phyloP scores from a whole-genome alignment of 2,113 vertebrate species.

The Macroglossus sobrinus region DNA sequence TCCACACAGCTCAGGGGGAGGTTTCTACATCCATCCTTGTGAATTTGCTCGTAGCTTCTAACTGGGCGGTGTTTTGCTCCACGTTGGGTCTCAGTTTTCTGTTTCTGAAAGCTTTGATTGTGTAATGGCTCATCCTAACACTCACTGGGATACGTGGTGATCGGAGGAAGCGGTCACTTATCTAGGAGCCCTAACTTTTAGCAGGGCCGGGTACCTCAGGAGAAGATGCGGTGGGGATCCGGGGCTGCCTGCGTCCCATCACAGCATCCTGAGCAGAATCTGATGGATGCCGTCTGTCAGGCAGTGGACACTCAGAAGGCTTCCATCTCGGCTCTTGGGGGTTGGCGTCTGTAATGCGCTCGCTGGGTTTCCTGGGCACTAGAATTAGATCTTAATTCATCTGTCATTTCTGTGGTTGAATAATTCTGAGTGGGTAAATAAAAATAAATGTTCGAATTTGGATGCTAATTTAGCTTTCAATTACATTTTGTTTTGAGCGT shows the following conservation, averaged over 20 bases:
- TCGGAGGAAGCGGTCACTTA: neutral
- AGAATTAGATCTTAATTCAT: slow-evolving; percentile 20
- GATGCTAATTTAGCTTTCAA: slow-evolving; percentile 67
- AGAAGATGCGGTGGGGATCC: neutral
- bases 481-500: slow-evolving; percentile 55
- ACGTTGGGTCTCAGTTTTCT: neutral
- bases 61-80: neutral
- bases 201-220: neutral
- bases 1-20: neutral
- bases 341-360: neutral
- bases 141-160: neutral
- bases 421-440: slow-evolving; percentile 67
- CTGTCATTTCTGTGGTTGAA: slow-evolving; percentile 59
- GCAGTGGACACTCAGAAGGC: accelerated
- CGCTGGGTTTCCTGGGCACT: slow-evolving; percentile 34
- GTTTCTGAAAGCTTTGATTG: neutral
- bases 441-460: slow-evolving; percentile 72
- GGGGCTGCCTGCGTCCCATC: neutral
- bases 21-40: neutral
- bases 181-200: neutral
- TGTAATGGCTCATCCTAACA: neutral
- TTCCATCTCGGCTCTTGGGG: neutral
- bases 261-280: neutral
- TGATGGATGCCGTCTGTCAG: slow-evolving; percentile 26
- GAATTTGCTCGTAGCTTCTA: neutral